A percentile compares a stretch with the other conserved stretches of the same genome.
Evolutionary conservation across 2,113 vertebrate genomes (phyloP).

Genomic region (Malurus alboscapulatus): DNA sequence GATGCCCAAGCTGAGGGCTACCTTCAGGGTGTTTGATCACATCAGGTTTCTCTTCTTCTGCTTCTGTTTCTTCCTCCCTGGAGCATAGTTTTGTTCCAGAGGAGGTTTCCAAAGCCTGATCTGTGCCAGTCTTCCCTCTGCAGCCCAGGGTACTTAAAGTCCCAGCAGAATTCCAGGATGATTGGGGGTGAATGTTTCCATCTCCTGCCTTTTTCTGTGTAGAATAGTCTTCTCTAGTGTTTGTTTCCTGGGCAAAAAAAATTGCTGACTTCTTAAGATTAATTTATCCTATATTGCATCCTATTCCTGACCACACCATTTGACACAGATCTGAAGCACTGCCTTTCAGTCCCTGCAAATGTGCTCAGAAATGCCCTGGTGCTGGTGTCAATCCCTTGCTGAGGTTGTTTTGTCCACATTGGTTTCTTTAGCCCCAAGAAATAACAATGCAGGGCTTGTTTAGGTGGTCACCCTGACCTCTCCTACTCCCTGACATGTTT

Average conservation of each 20-base stretch:
- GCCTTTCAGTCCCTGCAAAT: not conserved
- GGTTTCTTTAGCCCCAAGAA: not conserved
- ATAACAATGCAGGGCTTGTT: not conserved
- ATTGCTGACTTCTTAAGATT: not conserved
- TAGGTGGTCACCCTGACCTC: not conserved
- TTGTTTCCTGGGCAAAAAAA: not conserved
- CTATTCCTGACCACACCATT: not conserved
- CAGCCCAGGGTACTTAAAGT: slow-evolving; percentile 49
- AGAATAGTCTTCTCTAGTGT: rapidly evolving
- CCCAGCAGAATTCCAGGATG: slow-evolving; percentile 54
- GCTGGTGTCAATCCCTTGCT: not conserved
- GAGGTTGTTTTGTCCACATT: not conserved
- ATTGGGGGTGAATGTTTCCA: not conserved
- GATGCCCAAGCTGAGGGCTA: slow-evolving; percentile 32
- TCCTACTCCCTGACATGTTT: not conserved
- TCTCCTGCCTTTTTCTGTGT: not conserved
- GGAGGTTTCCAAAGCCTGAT: slow-evolving; percentile 78
- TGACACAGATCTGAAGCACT: not conserved
- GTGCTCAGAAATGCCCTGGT: rapidly evolving
- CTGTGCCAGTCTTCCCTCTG: slow-evolving; percentile 53
- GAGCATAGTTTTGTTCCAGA: slow-evolving; percentile 73
- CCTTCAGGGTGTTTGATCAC: not conserved
- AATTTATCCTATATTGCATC: not conserved
- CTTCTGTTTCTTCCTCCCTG: slow-evolving; percentile 3
- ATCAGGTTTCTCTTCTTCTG: not conserved